Evolutionary conservation across 1,140 invertebrate genomes (phyloP), one percentile per base, ranked within the genome.

Genomic region (Caenorhabditis tropicalis): DNA sequence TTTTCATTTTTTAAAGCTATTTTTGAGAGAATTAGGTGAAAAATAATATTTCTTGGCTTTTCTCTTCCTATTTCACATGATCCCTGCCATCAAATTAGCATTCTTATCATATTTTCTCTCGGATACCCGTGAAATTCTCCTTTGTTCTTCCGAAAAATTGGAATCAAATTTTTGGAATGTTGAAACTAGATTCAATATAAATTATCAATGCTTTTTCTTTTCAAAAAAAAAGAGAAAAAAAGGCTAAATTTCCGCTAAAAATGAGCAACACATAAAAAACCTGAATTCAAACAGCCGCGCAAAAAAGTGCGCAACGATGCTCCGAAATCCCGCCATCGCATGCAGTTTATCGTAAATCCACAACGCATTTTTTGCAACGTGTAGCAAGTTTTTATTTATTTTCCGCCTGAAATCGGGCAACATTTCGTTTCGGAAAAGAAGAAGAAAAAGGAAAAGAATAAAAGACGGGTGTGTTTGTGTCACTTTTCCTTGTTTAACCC

Each of bases 331-430:
- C 65, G 27, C 7, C 36, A 5, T 2, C 36, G 36, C 65, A 29
- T 15, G 33, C 27, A 24, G 36, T 74, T 43, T 74, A 74, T 21
- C 65, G 65, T 74, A 74, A 74, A 74, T 74, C 65, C 6, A 43
- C 65, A 70, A 33, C 21, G 4, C 10, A 24, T 74, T 74, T 74
- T 43, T 24, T 74, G 65, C 65, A 74, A 74, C 65, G 65, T 74
- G 65, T 74, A n/a, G 10, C 27, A 36, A 0, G 2, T 1, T 43
- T 43, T 74, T 74, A 24, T 21, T 21, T 21, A n/a, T 74, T 43
- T 24, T 74, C n/a, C 29, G 21, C 53, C 7, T 3, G 12, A n/a
- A 70, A 10, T 46, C 65, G 65, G 36, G n/a, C n/a, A 74, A 74
- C 29, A 33, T 65, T 65, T 65, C 36, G 24, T 3, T 0, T 60